Evolutionary conservation across 2,888 invertebrate species (phyloP).

Genomic region (Coenonympha arcania): DNA sequence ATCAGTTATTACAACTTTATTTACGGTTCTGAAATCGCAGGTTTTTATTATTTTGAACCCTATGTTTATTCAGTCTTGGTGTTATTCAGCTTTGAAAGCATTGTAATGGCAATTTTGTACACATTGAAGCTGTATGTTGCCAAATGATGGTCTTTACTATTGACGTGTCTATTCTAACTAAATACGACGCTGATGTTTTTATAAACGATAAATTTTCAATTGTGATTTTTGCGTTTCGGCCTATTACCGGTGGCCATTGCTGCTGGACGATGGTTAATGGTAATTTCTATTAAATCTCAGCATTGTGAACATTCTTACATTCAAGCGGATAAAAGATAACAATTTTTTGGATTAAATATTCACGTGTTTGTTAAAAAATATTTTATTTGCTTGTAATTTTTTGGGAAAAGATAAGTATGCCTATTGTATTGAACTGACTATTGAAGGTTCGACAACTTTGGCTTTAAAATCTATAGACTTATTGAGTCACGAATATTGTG

Average conservation of each 20-base stretch:
- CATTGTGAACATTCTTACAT: background rate
- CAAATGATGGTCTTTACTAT: slow-evolving; percentile 56
- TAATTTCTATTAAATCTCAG: background rate
- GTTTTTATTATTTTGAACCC: slow-evolving; percentile 33
- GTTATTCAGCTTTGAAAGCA: background rate
- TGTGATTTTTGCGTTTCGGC: slow-evolving; percentile 49
- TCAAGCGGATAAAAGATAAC: background rate
- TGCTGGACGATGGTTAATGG: slow-evolving; percentile 2
- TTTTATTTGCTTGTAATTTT: no score
- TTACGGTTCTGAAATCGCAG: slow-evolving; percentile 32
- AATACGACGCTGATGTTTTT: slow-evolving; percentile 56
- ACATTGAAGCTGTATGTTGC: slow-evolving; percentile 39
- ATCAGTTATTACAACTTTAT: slow-evolving; percentile 54
- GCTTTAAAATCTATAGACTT: no score
- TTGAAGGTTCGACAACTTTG: no score
- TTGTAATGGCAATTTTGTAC: slow-evolving; percentile 24
- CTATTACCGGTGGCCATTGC: slow-evolving; percentile 25
- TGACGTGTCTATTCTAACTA: slow-evolving; percentile 59
- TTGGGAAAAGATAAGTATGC: no score
- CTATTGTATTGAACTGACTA: no score
- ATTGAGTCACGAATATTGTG: no score
- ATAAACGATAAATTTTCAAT: slow-evolving; percentile 60
- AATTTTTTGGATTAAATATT: background rate
- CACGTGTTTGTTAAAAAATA: no score
- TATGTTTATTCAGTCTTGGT: slow-evolving; percentile 27